Evolutionary conservation across 2,797 vertebrate genomes (phyloP).

Genomic region (Urosaurus nigricauda): DNA sequence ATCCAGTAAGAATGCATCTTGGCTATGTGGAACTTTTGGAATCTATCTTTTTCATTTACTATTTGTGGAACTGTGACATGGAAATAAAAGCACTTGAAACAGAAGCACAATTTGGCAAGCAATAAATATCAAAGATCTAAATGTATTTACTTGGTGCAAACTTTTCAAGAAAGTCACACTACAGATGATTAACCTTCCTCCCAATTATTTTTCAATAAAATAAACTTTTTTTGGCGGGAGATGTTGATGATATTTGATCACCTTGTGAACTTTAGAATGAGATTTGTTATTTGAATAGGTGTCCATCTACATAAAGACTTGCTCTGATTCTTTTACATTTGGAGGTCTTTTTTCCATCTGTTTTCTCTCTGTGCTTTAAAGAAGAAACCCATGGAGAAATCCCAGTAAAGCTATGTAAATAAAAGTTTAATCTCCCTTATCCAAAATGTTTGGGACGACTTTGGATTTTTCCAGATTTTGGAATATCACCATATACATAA

Average conservation of each 20-base stretch:
- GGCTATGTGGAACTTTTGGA: constrained; percentile 31
- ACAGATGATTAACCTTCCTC: constrained; percentile 19
- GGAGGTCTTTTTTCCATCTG: constrained; percentile 31
- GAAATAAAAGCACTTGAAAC: constrained; percentile 67
- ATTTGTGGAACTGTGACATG: constrained; percentile 57
- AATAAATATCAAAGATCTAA: constrained; percentile 39
- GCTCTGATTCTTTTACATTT: background rate
- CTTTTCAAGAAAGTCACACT: constrained; percentile 53
- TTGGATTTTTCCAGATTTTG: too few relatives aligned
- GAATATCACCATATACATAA: too few relatives aligned
- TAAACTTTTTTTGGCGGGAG: background rate
- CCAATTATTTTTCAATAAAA: background rate
- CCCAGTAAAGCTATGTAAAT: constrained; percentile 58
- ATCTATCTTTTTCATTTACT: constrained; percentile 34
- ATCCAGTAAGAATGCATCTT: constrained; percentile 18
- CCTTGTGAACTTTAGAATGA: constrained; percentile 26
- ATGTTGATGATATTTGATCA: background rate
- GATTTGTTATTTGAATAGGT: constrained; percentile 9
- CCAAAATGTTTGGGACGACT: too few relatives aligned
- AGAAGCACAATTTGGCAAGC: constrained; percentile 64
- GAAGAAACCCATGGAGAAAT: constrained; percentile 57
- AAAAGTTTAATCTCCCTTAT: too few relatives aligned
- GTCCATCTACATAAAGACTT: constrained; percentile 19
- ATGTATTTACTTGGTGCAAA: constrained; percentile 48
- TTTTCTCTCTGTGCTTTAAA: constrained; percentile 50